Percentiles rank a stretch among this genome's conserved stretches.
phyloP scores from a whole-genome alignment of 2,113 vertebrate genomes.

The Merops nubicus region DNA sequence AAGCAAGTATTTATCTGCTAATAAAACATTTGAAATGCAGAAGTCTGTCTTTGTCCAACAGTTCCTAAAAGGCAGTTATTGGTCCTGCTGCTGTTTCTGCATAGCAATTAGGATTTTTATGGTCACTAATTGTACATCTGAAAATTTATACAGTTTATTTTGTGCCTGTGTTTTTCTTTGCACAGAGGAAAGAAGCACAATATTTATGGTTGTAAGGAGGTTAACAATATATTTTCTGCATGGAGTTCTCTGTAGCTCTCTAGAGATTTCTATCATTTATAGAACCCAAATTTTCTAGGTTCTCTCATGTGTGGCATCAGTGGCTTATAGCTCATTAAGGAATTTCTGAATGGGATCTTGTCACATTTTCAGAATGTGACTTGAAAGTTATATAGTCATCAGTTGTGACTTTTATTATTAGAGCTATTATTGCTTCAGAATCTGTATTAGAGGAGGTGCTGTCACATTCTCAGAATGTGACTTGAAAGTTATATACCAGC shows the following conservation, averaged over 20 bases:
- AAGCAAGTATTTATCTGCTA: conserved; percentile 47
- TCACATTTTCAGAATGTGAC: neutral
- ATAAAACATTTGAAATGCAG: conserved; percentile 57
- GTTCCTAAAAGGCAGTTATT: conserved; percentile 53
- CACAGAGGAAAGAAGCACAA: neutral
- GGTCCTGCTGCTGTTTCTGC: conserved; percentile 41
- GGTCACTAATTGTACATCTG: conserved; percentile 56
- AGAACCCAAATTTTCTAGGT: conserved; percentile 3
- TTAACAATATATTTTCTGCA: neutral
- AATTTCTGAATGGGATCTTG: conserved; percentile 18
- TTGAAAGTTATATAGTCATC: neutral
- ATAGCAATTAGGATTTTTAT: conserved; percentile 55
- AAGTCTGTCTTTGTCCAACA: conserved; percentile 31
- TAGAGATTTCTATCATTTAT: neutral
- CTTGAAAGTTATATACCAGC: neutral
- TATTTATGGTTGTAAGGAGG: conserved; percentile 5
- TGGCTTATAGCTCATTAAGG: neutral
- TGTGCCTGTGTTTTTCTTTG: conserved; percentile 2
- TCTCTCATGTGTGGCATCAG: neutral
- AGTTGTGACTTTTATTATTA: neutral
- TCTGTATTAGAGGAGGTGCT: neutral
- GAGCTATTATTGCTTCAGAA: neutral
- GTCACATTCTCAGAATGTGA: neutral
- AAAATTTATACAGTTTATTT: conserved; percentile 44
- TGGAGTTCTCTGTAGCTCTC: neutral